Evolutionary conservation across 2,797 vertebrate species (phyloP).

Genomic region (Menidia menidia): DNA sequence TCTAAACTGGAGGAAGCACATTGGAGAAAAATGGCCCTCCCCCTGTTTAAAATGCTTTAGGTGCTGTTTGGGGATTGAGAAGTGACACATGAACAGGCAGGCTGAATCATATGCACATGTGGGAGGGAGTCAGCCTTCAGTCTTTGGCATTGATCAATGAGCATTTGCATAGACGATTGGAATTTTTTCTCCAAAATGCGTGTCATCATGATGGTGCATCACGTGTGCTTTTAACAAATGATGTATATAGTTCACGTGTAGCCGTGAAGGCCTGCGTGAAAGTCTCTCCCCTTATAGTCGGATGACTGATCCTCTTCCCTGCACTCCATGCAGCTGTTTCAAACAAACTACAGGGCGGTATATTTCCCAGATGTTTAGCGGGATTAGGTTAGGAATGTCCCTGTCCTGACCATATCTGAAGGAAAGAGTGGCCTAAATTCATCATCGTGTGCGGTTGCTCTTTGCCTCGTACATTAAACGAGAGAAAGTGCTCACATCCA

Average conservation of each 20-base stretch:
- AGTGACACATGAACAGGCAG: constrained; percentile 2
- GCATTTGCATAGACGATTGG: not conserved
- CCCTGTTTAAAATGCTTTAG: not conserved
- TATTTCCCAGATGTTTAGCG: constrained; percentile 66
- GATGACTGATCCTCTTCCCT: constrained; percentile 25
- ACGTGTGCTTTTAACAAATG: too few relatives aligned
- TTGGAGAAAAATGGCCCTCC: not conserved
- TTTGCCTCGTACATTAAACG: constrained; percentile 55
- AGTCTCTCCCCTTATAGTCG: constrained; percentile 28
- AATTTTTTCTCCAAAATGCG: too few relatives aligned
- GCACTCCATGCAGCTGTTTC: constrained; percentile 39
- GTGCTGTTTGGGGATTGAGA: constrained; percentile 15
- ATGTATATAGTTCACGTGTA: not conserved
- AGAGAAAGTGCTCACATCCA: constrained; percentile 58
- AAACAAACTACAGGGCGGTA: constrained; percentile 36
- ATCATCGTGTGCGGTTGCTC: constrained; percentile 24
- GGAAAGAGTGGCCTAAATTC: constrained; percentile 18
- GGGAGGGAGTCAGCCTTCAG: constrained; percentile 15
- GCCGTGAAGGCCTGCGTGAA: not conserved
- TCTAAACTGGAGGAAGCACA: not conserved
- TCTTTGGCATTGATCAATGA: not conserved
- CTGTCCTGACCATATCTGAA: constrained; percentile 35
- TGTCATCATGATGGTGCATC: too few relatives aligned
- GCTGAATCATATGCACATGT: constrained; percentile 18
- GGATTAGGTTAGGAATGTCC: constrained; percentile 57